These are phyloP conservation scores for Galeopsomyia nigrocyanea DNA, from an alignment of 2,888 invertebrate species.

Conservation along the genomic window DNA sequence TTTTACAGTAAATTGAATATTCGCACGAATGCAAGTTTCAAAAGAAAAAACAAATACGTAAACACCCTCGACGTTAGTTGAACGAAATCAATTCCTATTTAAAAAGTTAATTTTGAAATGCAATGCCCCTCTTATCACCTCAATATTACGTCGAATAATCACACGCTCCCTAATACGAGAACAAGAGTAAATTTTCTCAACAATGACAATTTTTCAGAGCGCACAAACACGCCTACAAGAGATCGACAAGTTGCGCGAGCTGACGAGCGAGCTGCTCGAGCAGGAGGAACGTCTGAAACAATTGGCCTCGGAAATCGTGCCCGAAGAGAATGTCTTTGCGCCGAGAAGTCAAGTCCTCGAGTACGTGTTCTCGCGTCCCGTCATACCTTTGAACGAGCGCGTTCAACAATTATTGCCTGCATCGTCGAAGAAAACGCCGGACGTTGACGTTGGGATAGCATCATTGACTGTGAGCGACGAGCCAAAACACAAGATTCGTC, in stretches of 20 bases:
- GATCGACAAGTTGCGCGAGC: constrained; percentile 30
- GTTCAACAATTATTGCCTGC: constrained; percentile 24
- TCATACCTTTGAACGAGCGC: background rate
- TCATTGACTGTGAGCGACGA: constrained; percentile 60
- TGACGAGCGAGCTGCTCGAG: constrained; percentile 35
- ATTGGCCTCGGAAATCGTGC: constrained; percentile 9
- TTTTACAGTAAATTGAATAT: too few relatives aligned
- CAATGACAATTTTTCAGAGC: background rate
- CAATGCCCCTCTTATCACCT: too few relatives aligned
- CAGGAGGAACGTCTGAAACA: constrained; percentile 35
- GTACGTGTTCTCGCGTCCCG: constrained; percentile 38
- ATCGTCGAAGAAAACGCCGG: constrained; percentile 49
- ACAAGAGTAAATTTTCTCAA: too few relatives aligned
- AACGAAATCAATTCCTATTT: too few relatives aligned
- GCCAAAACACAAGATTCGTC: constrained; percentile 55
- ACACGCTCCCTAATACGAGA: too few relatives aligned
- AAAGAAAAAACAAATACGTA: too few relatives aligned
- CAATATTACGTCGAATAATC: too few relatives aligned
- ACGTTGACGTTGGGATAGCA: constrained; percentile 51
- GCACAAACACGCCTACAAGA: constrained; percentile 31
- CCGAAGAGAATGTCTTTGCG: constrained; percentile 29
- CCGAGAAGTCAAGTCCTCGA: constrained; percentile 36
- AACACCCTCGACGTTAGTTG: too few relatives aligned
- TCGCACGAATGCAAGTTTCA: too few relatives aligned
- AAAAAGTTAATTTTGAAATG: too few relatives aligned